These are phyloP conservation scores for Lycopodina hypogea DNA, from an alignment of 37 sponge, comb jelly and placozoan species.

Conservation along the genomic window DNA sequence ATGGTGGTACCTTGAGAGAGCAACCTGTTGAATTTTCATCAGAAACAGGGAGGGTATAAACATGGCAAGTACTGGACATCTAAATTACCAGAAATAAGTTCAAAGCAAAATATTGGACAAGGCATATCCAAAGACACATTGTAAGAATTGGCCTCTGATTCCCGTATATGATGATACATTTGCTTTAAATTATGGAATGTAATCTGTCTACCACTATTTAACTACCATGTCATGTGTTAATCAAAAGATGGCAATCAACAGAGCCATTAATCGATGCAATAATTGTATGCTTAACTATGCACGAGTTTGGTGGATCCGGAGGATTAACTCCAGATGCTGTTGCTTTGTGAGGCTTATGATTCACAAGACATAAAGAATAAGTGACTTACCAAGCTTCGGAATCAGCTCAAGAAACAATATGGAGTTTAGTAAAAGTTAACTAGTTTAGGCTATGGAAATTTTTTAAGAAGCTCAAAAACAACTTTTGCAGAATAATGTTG, in stretches of 20 bases:
- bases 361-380: conserved; percentile 61
- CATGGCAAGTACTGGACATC: too few species aligned
- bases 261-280: conserved; percentile 61
- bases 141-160: conserved; percentile 85
- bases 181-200: conserved; percentile 65
- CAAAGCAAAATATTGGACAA: conserved; percentile 50
- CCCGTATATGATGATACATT: conserved; percentile 71
- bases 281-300: conserved; percentile 82
- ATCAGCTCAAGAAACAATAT: conserved; percentile 62
- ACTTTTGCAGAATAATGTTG: conserved; percentile 14
- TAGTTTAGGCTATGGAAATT: conserved; percentile 41
- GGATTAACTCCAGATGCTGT: conserved; percentile 61
- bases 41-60: too few species aligned
- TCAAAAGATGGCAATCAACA: conserved; percentile 21
- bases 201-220: conserved; percentile 56
- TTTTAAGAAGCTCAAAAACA: conserved; percentile 58
- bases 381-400: conserved; percentile 65
- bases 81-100: conserved; percentile 58
- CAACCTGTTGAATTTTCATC: too few species aligned
- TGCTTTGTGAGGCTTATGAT: conserved; percentile 71
- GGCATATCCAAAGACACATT: conserved; percentile 74
- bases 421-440: conserved; percentile 45
- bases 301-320: conserved; percentile 78
- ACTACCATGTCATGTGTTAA: conserved; percentile 15
- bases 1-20: too few species aligned